phyloP scores from a whole-genome alignment of 2,113 vertebrate genomes.

The Chaetodon auriga region DNA sequence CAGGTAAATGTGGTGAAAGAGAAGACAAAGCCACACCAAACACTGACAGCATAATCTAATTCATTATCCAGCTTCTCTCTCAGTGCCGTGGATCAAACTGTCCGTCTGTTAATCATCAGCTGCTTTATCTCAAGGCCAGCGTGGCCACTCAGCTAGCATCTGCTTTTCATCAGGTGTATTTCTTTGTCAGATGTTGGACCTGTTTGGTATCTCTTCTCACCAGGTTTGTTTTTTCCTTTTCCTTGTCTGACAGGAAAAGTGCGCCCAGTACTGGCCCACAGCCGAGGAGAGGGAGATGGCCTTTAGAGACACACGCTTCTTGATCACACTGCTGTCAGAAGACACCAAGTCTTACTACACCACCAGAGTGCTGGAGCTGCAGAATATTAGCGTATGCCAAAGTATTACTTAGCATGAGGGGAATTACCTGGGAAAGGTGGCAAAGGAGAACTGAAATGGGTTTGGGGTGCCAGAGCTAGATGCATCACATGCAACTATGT shows the following conservation, averaged over 20 bases:
- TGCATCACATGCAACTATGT: background rate
- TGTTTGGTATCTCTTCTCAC: background rate
- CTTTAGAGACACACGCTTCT: constrained; percentile 93
- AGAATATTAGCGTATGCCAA: constrained; percentile 89
- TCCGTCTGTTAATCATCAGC: background rate
- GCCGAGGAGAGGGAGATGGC: constrained; percentile 90
- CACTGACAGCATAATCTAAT: background rate
- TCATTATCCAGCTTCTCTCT: background rate
- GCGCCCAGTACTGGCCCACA: constrained; percentile 98
- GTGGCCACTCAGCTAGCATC: background rate
- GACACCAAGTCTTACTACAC: constrained; percentile 97
- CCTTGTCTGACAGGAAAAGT: constrained; percentile 90
- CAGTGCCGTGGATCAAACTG: background rate
- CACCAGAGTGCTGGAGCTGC: constrained; percentile 92
- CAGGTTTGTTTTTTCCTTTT: background rate
- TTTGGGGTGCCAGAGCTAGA: background rate
- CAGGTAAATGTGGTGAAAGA: background rate
- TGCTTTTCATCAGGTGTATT: background rate
- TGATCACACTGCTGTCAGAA: constrained; percentile 92
- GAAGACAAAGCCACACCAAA: background rate
- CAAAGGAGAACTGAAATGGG: constrained; percentile 23
- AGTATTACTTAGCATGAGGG: constrained; percentile 4
- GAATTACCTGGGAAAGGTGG: constrained; percentile 12
- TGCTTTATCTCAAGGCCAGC: background rate
- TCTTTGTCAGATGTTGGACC: background rate